These are phyloP conservation scores for Ascaphus truei DNA, from an alignment of 2,113 vertebrate species.

Conservation along the genomic window DNA sequence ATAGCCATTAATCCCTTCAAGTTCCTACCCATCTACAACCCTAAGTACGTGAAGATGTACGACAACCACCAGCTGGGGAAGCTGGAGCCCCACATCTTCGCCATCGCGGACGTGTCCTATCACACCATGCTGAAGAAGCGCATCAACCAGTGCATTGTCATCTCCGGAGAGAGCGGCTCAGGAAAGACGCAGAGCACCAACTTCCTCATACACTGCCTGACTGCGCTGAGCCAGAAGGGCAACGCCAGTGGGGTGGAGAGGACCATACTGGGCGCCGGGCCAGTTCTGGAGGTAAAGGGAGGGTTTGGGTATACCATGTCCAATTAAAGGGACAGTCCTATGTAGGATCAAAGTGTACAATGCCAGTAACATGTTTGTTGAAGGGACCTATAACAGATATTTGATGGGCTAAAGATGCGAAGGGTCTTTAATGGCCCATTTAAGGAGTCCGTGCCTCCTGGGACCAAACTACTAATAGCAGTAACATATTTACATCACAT, in stretches of 20 bases:
- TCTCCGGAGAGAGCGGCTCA: constrained; percentile 89
- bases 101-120: constrained; percentile 83
- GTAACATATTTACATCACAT: too few species aligned
- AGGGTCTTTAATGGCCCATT: too few species aligned
- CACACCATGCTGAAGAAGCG: constrained; percentile 80
- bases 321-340: too few species aligned
- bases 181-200: constrained; percentile 95
- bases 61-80: constrained; percentile 87
- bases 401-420: too few species aligned
- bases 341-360: too few species aligned
- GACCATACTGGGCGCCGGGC: constrained; percentile 87
- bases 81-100: constrained; percentile 89
- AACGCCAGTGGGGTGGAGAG: constrained; percentile 82
- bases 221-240: constrained; percentile 86
- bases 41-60: constrained; percentile 90
- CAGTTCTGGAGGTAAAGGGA: constrained; percentile 89
- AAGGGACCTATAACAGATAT: too few species aligned
- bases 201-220: constrained; percentile 92
- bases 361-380: too few species aligned
- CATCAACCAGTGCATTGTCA: constrained; percentile 84
- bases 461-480: too few species aligned
- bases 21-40: constrained; percentile 91
- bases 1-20: constrained; percentile 91
- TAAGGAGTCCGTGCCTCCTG: too few species aligned
- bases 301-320: too few species aligned